Conservation (phyloP, 2,797 vertebrate species). For the Limnodromus scolopaceus region DNA sequence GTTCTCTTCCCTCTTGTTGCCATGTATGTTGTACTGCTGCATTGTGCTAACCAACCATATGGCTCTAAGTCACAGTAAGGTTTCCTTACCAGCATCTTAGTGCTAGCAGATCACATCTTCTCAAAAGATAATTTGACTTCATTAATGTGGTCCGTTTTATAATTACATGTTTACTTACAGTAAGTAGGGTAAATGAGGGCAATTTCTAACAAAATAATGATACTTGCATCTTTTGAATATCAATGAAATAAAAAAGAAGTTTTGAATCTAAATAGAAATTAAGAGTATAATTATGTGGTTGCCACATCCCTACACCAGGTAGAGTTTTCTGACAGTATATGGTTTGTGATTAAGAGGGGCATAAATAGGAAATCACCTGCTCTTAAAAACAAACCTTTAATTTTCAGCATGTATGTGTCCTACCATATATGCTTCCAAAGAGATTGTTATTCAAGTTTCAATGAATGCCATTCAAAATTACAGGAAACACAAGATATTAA, state of each 20-base stretch:
- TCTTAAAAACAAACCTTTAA: background rate
- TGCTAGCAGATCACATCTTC: background rate
- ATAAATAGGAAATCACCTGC: background rate
- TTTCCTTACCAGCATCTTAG: background rate
- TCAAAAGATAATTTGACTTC: background rate
- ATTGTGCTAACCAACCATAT: background rate
- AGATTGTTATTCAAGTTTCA: background rate
- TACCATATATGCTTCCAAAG: background rate
- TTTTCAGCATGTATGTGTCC: background rate
- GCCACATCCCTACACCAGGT: background rate
- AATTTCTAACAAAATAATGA: background rate
- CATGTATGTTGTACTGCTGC: background rate
- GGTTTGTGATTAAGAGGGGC: background rate
- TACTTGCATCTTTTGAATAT: background rate
- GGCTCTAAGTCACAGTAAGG: background rate
- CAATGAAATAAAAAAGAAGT: background rate
- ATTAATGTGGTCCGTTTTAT: background rate
- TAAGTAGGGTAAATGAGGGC: background rate
- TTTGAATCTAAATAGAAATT: background rate
- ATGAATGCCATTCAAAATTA: background rate
- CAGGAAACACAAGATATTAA: background rate
- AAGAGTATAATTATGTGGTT: background rate
- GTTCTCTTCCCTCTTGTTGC: background rate
- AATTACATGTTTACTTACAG: background rate
- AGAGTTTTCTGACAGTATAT: background rate